These are phyloP conservation scores for Scatophagus argus DNA, from an alignment of 2,113 vertebrate species.

Conservation along the genomic window DNA sequence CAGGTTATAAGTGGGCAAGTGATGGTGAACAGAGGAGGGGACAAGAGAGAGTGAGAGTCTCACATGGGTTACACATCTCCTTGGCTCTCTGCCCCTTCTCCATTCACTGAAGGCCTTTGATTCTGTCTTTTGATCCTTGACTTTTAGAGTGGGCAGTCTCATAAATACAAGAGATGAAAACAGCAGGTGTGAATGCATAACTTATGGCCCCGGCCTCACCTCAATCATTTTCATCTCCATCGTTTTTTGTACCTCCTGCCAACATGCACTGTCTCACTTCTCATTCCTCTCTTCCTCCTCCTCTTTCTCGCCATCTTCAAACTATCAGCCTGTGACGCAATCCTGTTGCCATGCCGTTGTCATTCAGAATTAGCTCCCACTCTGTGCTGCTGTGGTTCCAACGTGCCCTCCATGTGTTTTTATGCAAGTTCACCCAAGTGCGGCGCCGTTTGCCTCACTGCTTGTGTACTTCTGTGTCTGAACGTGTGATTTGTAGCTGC, in stretches of 20 bases:
- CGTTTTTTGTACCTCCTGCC: slow-evolving; percentile 51
- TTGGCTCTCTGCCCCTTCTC: slow-evolving; percentile 49
- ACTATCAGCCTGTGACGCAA: slow-evolving; percentile 74
- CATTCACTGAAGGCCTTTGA: slow-evolving; percentile 63
- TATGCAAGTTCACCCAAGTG: slow-evolving; percentile 20
- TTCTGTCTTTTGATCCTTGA: slow-evolving; percentile 71
- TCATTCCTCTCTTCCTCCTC: slow-evolving; percentile 17
- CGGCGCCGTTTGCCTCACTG: slow-evolving; percentile 18
- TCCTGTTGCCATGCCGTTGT: slow-evolving; percentile 79
- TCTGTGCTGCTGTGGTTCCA: slow-evolving; percentile 17
- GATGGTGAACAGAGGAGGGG: background rate
- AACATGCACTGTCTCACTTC: slow-evolving; percentile 26
- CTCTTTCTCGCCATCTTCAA: slow-evolving; percentile 37
- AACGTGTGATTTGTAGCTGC: slow-evolving; percentile 57
- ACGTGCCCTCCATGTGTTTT: background rate
- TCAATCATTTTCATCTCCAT: slow-evolving; percentile 64
- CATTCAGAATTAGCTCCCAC: slow-evolving; percentile 75
- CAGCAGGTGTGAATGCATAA: slow-evolving; percentile 75
- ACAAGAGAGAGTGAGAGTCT: background rate
- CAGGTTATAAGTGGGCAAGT: slow-evolving; percentile 8
- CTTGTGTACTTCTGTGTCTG: slow-evolving; percentile 13
- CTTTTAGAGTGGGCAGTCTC: slow-evolving; percentile 69
- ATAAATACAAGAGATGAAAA: slow-evolving; percentile 70
- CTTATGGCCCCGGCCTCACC: slow-evolving; percentile 63
- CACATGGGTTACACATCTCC: slow-evolving; percentile 25